phyloP scores from a whole-genome alignment of 2,797 vertebrate genomes.

The Myotis pilosus region DNA sequence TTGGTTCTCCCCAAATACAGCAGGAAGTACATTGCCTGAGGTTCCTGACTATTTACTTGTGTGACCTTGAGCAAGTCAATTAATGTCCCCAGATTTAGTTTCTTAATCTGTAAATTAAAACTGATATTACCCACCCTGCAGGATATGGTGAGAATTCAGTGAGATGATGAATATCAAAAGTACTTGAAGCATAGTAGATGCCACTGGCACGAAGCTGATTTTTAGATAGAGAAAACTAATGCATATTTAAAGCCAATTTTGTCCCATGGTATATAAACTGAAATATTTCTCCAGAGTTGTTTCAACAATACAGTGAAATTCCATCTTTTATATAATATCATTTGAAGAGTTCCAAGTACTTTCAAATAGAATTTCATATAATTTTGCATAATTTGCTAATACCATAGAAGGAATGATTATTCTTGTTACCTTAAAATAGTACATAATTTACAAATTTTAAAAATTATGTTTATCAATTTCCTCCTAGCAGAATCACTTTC shows the following conservation, averaged over 20 bases:
- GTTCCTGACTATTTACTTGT: background rate
- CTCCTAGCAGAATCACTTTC: background rate
- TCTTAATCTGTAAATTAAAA: background rate
- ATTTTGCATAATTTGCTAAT: background rate
- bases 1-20: background rate
- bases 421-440: background rate
- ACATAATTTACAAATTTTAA: background rate
- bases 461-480: background rate
- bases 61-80: background rate
- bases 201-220: background rate
- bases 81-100: background rate
- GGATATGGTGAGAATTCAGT: background rate
- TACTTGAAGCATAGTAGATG: background rate
- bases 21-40: background rate
- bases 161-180: background rate
- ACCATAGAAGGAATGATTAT: background rate
- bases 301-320: background rate
- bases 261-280: background rate
- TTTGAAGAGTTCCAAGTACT: constrained; percentile 16
- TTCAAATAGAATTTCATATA: constrained; percentile 11
- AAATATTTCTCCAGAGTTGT: background rate
- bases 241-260: constrained; percentile 1
- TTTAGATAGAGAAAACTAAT: background rate
- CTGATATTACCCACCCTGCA: background rate
- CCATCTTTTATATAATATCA: background rate